Base-by-base conservation (phyloP, 2,113 vertebrate species). In the Leptodactylus fuscus region DNA sequence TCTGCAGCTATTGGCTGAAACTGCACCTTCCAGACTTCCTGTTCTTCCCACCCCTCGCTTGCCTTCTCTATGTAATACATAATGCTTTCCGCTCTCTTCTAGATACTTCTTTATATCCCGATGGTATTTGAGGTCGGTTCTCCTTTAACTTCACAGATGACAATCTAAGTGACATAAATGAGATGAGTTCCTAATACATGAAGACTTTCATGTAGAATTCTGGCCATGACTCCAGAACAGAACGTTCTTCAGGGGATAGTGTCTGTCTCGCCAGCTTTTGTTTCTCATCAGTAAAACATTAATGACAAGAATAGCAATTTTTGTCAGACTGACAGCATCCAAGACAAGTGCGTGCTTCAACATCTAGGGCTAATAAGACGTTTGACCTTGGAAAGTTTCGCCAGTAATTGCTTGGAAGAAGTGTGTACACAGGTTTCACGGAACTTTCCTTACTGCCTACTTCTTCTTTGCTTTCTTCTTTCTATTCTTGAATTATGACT, bases 241-340 rank as follows among this genome's bases (percentile, higher is more conserved):
- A 10, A 36, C 9, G 22, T 79, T 58, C 76, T 41, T 38, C 10
- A 79, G 51, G 53, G 76, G 76, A 58, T 60, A 6, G 76, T 34
- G 29, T 36, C 74, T 51, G 74, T 79, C 76, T 79, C 51, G 48
- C 51, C 51, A 29, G 78, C 58, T 65, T 65, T 65, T 48, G 36
- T 81, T 81, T 81, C 78, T 81, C 78, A 81, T 81, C 34, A 81
- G 55, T 32, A 20, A 65, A 65, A 81, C 78, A 46, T 65, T 81
- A 62, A 81, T 44, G 58, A 65, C 78, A 48, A 81, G 78, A 65
- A 58, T 65, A 81, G 78, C 78, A 81, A 81, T 81, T 81, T 81
- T 65, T 34, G n/a, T 65, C 55, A 44, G 78, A 67, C 51, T 67
- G 78, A 81, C 78, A 81, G 38, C 58, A 41, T 81, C 58, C 34